Conservation (phyloP, 2,113 vertebrate genomes). For the Sorex fumeus region DNA sequence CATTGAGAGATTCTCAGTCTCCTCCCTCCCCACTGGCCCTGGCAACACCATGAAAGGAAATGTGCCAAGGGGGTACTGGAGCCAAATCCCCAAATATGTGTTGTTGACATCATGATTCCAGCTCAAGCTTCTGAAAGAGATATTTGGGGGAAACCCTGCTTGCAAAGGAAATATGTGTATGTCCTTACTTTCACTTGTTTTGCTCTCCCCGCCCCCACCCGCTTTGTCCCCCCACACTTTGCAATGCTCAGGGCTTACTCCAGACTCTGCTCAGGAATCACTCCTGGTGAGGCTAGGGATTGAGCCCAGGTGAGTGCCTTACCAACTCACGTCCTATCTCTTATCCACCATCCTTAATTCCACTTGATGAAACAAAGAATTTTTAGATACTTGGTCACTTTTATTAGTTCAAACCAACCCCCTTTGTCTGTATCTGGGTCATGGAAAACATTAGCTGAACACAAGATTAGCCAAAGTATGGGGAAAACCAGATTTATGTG, state of each 20-base stretch:
- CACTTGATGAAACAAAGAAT: conserved; percentile 9
- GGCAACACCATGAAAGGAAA: not conserved
- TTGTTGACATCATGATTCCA: not conserved
- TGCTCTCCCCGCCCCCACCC: no score
- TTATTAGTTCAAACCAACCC: conserved; percentile 11
- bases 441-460: conserved; percentile 4
- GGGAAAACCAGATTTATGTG: not conserved
- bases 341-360: not conserved
- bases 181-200: conserved; percentile 1
- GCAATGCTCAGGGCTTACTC: no score
- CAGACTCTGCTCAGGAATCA: no score
- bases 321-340: no score
- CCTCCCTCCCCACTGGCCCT: not conserved
- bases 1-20: not conserved
- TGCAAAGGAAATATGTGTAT: conserved; percentile 9
- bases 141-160: not conserved
- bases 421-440: not conserved
- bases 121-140: not conserved
- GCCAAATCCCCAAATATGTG: conserved; percentile 23
- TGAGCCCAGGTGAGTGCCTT: no score
- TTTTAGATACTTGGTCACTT: conserved; percentile 48
- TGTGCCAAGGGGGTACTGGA: not conserved
- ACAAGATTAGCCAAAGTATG: not conserved
- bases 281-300: no score
- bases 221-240: no score